phyloP scores from a whole-genome alignment of 2,113 vertebrate genomes.

The Thamnaconus septentrionalis region DNA sequence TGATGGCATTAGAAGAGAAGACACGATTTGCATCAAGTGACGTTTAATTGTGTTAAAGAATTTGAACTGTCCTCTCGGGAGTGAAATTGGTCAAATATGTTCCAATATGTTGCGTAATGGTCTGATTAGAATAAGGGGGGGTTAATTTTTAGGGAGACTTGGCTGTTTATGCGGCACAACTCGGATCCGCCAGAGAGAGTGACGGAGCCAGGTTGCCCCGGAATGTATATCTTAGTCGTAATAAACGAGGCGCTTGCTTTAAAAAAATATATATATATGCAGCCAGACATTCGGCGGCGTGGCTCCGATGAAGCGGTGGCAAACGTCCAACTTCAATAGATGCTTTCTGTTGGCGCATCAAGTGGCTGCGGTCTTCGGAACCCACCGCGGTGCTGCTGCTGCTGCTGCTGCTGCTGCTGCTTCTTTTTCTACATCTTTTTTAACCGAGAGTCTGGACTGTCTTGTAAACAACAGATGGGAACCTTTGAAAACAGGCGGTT shows the following conservation, averaged over 20 bases:
- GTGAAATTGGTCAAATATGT: no score
- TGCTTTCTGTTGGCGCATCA: slow-evolving; percentile 70
- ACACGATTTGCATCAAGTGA: no score
- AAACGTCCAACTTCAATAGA: slow-evolving; percentile 64
- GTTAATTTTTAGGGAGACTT: neutral
- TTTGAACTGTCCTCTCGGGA: no score
- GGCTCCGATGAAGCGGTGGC: neutral
- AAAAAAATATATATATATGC: no score
- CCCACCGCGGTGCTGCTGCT: neutral
- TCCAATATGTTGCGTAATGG: no score
- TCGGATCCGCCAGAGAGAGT: slow-evolving; percentile 13
- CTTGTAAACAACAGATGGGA: no score
- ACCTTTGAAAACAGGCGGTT: no score
- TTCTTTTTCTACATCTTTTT: neutral
- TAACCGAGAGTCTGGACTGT: neutral
- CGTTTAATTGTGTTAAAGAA: no score
- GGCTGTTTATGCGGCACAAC: neutral
- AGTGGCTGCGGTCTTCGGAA: slow-evolving; percentile 56
- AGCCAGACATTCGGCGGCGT: no score
- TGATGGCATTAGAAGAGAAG: no score
- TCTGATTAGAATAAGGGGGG: no score
- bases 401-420: neutral
- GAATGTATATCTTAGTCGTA: no score
- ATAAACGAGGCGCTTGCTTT: neutral
- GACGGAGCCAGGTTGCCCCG: slow-evolving; percentile 5